These are phyloP conservation scores for Ammodytes marinus DNA, from an alignment of 2,113 vertebrate species.

Conservation along the genomic window DNA sequence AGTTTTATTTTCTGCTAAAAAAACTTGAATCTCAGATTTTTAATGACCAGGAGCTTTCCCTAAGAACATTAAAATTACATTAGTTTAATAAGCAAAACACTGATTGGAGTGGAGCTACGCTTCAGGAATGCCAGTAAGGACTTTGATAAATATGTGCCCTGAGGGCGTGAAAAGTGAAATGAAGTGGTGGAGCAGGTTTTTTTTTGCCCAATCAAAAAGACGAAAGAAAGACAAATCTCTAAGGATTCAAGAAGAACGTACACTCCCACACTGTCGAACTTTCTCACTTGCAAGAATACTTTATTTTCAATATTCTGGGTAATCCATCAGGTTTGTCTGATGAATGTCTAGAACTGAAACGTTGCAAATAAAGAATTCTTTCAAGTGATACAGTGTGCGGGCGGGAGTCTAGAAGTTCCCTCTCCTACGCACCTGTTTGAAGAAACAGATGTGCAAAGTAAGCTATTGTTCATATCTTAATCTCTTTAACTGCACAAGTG, in stretches of 20 bases:
- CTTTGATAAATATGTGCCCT: slow-evolving; percentile 25
- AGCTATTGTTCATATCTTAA: no score
- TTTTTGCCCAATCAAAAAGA: background rate
- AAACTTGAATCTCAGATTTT: background rate
- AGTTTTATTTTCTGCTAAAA: background rate
- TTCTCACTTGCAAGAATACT: no score
- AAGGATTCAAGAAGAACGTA: background rate
- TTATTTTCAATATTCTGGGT: no score
- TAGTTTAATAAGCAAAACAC: background rate
- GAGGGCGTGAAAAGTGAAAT: slow-evolving; percentile 29
- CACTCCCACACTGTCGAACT: no score
- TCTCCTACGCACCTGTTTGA: no score
- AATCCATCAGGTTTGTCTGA: no score
- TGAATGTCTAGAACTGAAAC: no score
- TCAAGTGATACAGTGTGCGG: no score
- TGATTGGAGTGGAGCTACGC: background rate
- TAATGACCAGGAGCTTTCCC: background rate
- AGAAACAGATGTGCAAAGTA: no score
- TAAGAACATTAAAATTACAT: background rate
- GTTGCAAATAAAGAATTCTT: no score
- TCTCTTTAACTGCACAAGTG: no score
- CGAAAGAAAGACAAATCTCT: background rate
- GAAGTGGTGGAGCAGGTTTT: background rate
- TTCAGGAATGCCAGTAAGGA: background rate
- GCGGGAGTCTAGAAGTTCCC: no score